A percentile compares a stretch with the other conserved stretches of the same genome.
These are phyloP conservation scores for Naja naja DNA, from an alignment of 2,113 vertebrate genomes.

Conservation along the genomic window DNA sequence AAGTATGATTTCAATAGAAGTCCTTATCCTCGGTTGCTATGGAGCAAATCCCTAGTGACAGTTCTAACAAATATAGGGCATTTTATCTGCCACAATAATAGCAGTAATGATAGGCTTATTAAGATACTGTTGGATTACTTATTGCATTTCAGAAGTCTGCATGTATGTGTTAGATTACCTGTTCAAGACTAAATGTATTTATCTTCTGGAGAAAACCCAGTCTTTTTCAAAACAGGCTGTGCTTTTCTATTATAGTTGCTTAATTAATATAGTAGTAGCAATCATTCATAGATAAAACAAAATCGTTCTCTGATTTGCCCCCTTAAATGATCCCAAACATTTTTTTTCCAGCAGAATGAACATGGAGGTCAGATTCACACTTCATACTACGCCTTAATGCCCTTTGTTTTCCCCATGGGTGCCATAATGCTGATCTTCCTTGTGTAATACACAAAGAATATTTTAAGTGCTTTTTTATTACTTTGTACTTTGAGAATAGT, in stretches of 20 bases:
- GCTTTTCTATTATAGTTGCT: not conserved
- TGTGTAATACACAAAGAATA: not conserved
- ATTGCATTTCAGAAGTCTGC: not conserved
- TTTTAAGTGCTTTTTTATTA: conserved; percentile 21
- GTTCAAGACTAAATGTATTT: not conserved
- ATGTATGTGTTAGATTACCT: not conserved
- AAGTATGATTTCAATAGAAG: not conserved
- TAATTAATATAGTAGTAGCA: not conserved
- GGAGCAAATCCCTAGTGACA: not conserved
- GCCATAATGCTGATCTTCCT: not conserved
- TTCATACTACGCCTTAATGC: not conserved
- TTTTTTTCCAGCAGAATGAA: not conserved
- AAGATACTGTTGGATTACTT: not conserved
- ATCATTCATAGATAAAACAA: not conserved
- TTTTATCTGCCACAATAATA: not conserved
- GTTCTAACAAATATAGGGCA: not conserved
- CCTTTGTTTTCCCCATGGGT: not conserved
- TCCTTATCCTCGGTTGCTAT: not conserved
- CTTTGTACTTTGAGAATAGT: conserved; percentile 20
- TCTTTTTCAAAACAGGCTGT: not conserved
- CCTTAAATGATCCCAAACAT: not conserved
- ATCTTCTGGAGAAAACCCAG: not conserved
- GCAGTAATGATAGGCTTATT: not conserved
- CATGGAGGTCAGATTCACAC: not conserved
- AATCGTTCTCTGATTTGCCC: not conserved